These are phyloP conservation scores for Squalus acanthias DNA, from an alignment of 2,797 vertebrate genomes.

Conservation along the genomic window DNA sequence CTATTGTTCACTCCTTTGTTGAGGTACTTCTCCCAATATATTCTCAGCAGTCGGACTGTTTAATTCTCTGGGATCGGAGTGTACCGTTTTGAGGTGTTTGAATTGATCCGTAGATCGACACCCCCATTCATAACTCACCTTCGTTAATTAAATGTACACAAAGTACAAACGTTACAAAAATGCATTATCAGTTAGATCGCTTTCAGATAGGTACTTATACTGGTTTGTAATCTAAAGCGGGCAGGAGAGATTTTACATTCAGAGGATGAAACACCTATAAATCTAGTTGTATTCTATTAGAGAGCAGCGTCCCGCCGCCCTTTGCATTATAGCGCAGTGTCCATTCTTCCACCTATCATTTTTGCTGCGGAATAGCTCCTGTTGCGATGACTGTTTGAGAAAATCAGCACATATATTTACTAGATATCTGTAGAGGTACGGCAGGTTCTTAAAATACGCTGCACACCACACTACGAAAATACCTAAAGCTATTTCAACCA, in stretches of 20 bases:
- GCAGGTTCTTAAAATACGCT: neutral
- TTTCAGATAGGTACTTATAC: neutral
- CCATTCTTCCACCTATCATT: neutral
- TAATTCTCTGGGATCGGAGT: neutral
- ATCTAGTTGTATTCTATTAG: neutral
- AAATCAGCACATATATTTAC: neutral
- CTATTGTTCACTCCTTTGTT: neutral
- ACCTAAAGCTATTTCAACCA: neutral
- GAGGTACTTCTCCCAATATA: neutral
- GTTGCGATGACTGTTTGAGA: neutral
- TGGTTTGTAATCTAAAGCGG: neutral
- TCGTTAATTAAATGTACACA: neutral
- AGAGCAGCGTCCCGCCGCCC: neutral
- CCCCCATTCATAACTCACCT: neutral
- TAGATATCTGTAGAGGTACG: neutral
- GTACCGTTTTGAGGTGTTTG: neutral
- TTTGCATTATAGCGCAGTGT: neutral
- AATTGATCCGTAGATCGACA: neutral
- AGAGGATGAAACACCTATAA: neutral
- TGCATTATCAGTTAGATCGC: neutral
- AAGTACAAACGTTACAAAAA: neutral
- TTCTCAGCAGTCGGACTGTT: neutral
- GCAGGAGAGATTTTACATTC: too few species aligned
- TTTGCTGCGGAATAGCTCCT: too few species aligned
- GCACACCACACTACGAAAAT: neutral